Percentiles rank a stretch among this genome's conserved stretches.
Evolutionary conservation across 2,888 invertebrate species (phyloP).

Genomic region (Zhuqinia jingwanae): DNA sequence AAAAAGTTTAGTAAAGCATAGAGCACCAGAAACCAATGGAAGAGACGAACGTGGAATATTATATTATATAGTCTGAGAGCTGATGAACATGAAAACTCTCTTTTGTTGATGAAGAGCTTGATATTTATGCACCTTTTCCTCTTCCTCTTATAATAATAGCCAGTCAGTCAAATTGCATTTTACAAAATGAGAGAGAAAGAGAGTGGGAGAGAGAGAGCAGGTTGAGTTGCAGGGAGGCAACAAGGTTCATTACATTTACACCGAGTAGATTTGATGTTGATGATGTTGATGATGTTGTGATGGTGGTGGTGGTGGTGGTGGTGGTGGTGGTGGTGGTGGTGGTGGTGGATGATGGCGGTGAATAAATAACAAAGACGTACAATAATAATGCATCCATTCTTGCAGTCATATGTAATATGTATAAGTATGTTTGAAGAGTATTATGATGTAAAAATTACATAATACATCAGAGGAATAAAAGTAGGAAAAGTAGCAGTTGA

Average conservation of each 20-base stretch:
- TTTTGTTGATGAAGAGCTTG: too few relatives aligned
- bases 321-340: background rate
- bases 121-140: conserved; percentile 18
- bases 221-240: conserved; percentile 45
- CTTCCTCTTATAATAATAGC: conserved; percentile 23
- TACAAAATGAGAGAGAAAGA: background rate
- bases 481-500: background rate
- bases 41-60: too few relatives aligned
- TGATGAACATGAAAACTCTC: too few relatives aligned
- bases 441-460: background rate
- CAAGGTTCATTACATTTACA: conserved; percentile 70
- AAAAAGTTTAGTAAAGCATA: too few relatives aligned
- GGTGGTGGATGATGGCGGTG: background rate
- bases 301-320: background rate
- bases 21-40: too few relatives aligned
- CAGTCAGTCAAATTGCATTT: conserved; percentile 19
- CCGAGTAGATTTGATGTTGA: background rate
- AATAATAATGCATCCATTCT: conserved; percentile 12
- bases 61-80: too few relatives aligned
- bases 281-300: background rate
- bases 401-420: too few relatives aligned
- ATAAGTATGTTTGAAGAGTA: conserved; percentile 26
- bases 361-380: conserved; percentile 16
- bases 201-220: conserved; percentile 12
- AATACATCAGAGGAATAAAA: conserved; percentile 11